Percentiles rank a stretch among this genome's conserved stretches.
These are phyloP conservation scores for Mus pahari DNA, from an alignment of 2,113 vertebrate species.

Conservation along the genomic window DNA sequence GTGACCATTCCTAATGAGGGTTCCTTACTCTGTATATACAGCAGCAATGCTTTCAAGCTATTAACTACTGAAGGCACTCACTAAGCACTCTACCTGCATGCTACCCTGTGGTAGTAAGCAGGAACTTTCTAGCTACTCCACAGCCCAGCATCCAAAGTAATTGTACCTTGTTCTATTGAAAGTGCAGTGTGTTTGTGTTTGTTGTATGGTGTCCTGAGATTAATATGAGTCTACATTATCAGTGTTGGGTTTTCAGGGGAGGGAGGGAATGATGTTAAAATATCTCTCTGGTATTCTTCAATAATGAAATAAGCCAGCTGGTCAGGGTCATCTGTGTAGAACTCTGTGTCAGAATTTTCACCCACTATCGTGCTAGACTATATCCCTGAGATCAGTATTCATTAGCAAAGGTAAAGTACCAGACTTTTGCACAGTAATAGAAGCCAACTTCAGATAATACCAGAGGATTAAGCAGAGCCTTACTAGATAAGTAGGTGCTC, in stretches of 20 bases:
- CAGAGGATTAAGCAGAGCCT: background rate
- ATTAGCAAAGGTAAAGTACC: background rate
- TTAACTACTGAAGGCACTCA: background rate
- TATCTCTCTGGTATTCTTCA: slow-evolving; percentile 29
- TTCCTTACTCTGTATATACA: slow-evolving; percentile 67
- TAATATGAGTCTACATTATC: background rate
- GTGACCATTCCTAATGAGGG: background rate
- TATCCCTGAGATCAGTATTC: background rate
- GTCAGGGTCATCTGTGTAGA: background rate
- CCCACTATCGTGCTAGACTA: background rate
- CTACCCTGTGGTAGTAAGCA: background rate
- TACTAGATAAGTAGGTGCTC: slow-evolving; percentile 21
- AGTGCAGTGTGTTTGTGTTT: slow-evolving; percentile 20
- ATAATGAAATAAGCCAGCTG: background rate
- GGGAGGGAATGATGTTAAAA: background rate
- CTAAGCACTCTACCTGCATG: slow-evolving; percentile 34
- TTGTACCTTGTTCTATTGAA: slow-evolving; percentile 51
- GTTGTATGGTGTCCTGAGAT: background rate
- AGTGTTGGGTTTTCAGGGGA: slow-evolving; percentile 57
- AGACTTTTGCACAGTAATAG: background rate
- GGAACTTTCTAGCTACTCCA: background rate
- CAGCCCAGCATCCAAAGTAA: background rate
- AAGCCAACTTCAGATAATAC: background rate
- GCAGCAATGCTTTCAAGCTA: slow-evolving; percentile 43
- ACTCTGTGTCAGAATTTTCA: background rate